phyloP scores from a whole-genome alignment of 2,113 vertebrate species.

The Pampusana beccarii region DNA sequence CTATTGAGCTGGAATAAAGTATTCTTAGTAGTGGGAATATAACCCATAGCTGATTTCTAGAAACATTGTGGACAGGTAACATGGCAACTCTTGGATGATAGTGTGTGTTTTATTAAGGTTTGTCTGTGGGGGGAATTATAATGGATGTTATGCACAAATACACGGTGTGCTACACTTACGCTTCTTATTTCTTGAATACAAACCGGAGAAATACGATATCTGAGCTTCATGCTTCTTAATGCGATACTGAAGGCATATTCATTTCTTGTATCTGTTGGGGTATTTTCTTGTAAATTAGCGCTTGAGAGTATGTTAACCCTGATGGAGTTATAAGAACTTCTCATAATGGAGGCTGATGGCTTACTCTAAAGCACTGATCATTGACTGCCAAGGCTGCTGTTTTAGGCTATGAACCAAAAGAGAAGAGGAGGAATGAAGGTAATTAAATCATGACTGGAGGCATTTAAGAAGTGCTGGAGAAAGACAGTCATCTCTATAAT shows the following conservation, averaged over 20 bases:
- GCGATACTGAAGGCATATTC: background rate
- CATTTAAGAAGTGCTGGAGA: constrained; percentile 9
- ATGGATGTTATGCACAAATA: background rate
- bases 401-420: constrained; percentile 8
- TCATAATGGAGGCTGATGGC: background rate
- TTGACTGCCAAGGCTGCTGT: constrained; percentile 23
- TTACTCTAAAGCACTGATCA: constrained; percentile 24
- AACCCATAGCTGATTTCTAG: background rate
- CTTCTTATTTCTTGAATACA: background rate
- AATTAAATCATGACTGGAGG: constrained; percentile 46
- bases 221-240: background rate
- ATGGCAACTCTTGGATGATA: background rate
- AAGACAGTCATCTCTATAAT: constrained; percentile 8
- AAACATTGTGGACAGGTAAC: background rate
- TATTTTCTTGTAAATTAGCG: constrained; percentile 42
- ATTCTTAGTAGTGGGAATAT: background rate
- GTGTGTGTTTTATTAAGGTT: background rate
- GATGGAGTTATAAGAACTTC: constrained; percentile 23
- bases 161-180: background rate
- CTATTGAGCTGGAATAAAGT: background rate
- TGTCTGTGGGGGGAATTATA: background rate
- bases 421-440: constrained; percentile 17
- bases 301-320: background rate
- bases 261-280: constrained; percentile 9
- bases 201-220: background rate